Conservation (phyloP, 2,113 vertebrate species). For the Arvicanthis niloticus region DNA sequence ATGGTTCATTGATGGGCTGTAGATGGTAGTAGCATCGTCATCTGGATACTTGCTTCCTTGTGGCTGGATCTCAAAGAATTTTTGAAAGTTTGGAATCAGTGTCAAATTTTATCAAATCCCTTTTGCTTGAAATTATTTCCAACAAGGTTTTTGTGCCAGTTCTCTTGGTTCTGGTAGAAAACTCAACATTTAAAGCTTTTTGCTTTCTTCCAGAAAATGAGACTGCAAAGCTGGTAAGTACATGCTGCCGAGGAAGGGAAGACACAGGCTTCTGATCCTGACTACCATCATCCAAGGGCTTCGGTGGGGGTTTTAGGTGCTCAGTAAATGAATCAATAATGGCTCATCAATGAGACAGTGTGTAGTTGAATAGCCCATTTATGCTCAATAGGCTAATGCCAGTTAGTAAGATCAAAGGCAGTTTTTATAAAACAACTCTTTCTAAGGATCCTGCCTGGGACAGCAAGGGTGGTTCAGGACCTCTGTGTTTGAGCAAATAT, state of each 20-base stretch:
- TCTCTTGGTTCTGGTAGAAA: constrained; percentile 19
- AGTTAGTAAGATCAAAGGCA: constrained; percentile 48
- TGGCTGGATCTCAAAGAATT: constrained; percentile 12
- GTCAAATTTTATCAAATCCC: background rate
- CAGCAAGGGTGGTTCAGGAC: background rate
- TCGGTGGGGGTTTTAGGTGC: background rate
- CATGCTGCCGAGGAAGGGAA: background rate
- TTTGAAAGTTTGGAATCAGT: constrained; percentile 44
- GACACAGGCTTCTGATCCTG: background rate
- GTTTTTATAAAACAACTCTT: background rate
- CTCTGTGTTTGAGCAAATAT: constrained; percentile 20
- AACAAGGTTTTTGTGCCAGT: background rate
- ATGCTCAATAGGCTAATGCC: constrained; percentile 18
- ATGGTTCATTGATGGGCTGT: background rate
- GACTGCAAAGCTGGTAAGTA: background rate
- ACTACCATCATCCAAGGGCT: background rate
- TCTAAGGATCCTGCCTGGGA: background rate
- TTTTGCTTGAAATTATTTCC: constrained; percentile 24
- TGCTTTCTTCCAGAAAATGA: constrained; percentile 31
- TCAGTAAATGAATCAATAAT: constrained; percentile 36
- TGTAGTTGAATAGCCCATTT: background rate
- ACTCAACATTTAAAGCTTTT: constrained; percentile 42
- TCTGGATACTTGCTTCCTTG: background rate
- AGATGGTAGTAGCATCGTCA: background rate
- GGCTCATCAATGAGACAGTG: background rate